phyloP scores from a whole-genome alignment of 35 echinoderm and acorn worm genomes.

The Patiria miniata region DNA sequence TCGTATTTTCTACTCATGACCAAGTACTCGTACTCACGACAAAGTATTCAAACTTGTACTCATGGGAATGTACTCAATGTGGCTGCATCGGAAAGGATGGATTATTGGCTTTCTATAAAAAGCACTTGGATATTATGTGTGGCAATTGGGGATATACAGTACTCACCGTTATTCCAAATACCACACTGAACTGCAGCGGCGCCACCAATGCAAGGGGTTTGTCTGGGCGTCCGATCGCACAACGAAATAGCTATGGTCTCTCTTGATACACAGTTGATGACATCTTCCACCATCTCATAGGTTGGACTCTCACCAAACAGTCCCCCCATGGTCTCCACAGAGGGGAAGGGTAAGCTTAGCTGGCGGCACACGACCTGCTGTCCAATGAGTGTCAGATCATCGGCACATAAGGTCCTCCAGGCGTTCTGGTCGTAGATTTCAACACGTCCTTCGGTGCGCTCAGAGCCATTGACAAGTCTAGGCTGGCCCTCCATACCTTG shows the following conservation, averaged over 20 bases:
- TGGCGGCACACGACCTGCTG: background rate
- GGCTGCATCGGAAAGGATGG: too few species aligned
- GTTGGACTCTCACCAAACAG: background rate
- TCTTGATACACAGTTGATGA: background rate
- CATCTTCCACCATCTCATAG: background rate
- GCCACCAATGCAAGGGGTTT: background rate
- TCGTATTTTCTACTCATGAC: too few species aligned
- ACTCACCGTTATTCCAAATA: background rate
- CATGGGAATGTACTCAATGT: too few species aligned
- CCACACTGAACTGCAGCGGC: constrained; percentile 2
- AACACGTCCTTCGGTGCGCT: background rate
- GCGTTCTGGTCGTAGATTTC: background rate
- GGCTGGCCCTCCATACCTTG: background rate
- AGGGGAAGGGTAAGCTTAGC: background rate
- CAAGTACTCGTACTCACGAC: too few species aligned
- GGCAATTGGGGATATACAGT: background rate
- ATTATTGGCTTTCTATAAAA: too few species aligned
- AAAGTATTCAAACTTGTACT: too few species aligned
- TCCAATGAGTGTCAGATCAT: background rate
- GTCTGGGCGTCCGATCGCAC: background rate
- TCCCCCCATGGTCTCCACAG: background rate
- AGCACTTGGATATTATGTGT: too few species aligned
- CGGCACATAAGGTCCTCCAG: background rate
- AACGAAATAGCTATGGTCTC: background rate
- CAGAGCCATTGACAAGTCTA: background rate